Percentiles rank a stretch among this genome's conserved stretches.
Conservation (phyloP, 2,888 invertebrate species). For the Phlogophora meticulosa region DNA sequence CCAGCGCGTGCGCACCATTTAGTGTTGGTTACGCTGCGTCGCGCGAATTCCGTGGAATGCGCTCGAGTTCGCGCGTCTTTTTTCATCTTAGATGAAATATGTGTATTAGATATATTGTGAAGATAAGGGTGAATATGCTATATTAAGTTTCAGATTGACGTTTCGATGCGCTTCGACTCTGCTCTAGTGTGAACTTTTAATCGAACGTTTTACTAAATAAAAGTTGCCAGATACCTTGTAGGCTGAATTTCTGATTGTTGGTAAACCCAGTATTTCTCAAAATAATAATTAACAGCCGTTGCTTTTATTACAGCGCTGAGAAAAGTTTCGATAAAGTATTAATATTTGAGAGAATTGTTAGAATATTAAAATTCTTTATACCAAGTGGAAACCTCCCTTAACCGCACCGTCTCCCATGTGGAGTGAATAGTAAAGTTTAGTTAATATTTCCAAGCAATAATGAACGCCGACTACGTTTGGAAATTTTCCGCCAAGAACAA, state of each 20-base stretch:
- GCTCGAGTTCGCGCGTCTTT: too few relatives aligned
- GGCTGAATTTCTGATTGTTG: not conserved
- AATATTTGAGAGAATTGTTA: constrained; percentile 3
- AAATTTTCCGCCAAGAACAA: constrained; percentile 61
- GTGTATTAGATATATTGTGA: too few relatives aligned
- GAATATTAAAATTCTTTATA: constrained; percentile 19
- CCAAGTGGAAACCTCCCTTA: constrained; percentile 16
- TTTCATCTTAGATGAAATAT: too few relatives aligned
- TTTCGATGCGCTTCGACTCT: too few relatives aligned
- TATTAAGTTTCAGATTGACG: too few relatives aligned
- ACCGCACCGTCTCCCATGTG: constrained; percentile 41
- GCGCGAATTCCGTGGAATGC: too few relatives aligned
- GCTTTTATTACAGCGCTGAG: not conserved
- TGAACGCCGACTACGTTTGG: constrained; percentile 61
- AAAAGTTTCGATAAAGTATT: not conserved
- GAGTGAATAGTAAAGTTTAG: constrained; percentile 62
- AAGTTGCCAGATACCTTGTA: not conserved
- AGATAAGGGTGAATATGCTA: too few relatives aligned
- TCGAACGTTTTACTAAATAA: too few relatives aligned
- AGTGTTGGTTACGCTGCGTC: too few relatives aligned
- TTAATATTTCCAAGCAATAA: constrained; percentile 65
- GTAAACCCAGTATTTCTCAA: not conserved
- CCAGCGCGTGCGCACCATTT: too few relatives aligned
- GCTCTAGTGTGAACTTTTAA: too few relatives aligned
- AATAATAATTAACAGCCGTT: constrained; percentile 13